These are phyloP conservation scores for Heliconius erato DNA, from an alignment of 2,888 invertebrate genomes.

Conservation along the genomic window DNA sequence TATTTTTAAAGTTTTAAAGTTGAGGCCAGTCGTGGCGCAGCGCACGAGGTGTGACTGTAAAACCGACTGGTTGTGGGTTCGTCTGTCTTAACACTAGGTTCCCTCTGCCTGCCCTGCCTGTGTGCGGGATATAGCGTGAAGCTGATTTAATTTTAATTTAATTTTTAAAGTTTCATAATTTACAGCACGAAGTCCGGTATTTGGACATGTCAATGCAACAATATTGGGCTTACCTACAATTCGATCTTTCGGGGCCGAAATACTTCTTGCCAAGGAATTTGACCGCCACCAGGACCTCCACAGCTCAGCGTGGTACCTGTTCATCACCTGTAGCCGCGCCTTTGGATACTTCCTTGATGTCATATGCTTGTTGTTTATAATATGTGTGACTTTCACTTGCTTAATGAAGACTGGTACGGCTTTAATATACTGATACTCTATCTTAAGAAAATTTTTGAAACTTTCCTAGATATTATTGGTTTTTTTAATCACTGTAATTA, in stretches of 20 bases:
- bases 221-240: slow-evolving; percentile 93
- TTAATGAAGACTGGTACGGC: slow-evolving; percentile 77
- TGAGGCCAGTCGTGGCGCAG: no score
- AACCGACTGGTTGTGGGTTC: no score
- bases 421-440: background rate
- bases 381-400: slow-evolving; percentile 88
- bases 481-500: background rate
- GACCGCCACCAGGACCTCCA: slow-evolving; percentile 87
- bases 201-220: slow-evolving; percentile 92
- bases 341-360: slow-evolving; percentile 89
- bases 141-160: no score
- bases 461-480: background rate
- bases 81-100: no score
- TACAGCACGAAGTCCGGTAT: slow-evolving; percentile 93
- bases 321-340: slow-evolving; percentile 87
- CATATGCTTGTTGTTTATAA: slow-evolving; percentile 87
- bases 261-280: slow-evolving; percentile 86
- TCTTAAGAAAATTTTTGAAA: background rate
- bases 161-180: background rate
- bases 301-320: slow-evolving; percentile 89
- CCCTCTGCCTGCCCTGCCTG: no score
- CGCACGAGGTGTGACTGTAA: no score
- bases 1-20: background rate
- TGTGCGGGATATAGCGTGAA: no score
- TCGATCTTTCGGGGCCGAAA: slow-evolving; percentile 90